Percentiles rank a stretch among this genome's conserved stretches.
Evolutionary conservation across 1,140 invertebrate genomes (phyloP).

Genomic region (Metopolophium dirhodum): DNA sequence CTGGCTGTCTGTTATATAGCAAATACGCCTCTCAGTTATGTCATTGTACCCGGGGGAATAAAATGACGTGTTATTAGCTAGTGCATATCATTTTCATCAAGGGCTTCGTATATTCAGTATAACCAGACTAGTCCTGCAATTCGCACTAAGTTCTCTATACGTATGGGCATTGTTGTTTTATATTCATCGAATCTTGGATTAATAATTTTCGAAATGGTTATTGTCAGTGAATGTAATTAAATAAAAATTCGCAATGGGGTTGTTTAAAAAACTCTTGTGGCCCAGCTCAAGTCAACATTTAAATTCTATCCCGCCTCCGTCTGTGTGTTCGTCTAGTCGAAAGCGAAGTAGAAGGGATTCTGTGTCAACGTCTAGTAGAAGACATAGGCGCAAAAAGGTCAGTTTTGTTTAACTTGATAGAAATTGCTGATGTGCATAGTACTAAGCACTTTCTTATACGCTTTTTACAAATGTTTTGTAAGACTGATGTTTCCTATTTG

Average conservation of each 20-base stretch:
- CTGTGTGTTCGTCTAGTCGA: conserved; percentile 31
- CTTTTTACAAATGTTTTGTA: background rate
- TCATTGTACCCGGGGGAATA: conserved; percentile 25
- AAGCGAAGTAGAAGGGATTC: conserved; percentile 36
- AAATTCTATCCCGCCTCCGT: background rate
- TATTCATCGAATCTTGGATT: background rate
- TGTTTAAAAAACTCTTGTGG: conserved; percentile 19
- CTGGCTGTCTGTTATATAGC: background rate
- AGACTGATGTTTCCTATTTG: background rate
- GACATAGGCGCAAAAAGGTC: conserved; percentile 51
- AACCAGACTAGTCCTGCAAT: background rate
- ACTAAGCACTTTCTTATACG: background rate
- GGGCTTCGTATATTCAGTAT: conserved; percentile 9
- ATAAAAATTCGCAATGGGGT: conserved; percentile 1
- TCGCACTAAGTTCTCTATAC: background rate
- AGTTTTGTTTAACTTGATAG: background rate
- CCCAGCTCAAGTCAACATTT: too few species aligned
- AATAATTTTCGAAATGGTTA: background rate
- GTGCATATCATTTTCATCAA: conserved; percentile 33
- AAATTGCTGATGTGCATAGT: background rate
- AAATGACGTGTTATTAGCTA: background rate
- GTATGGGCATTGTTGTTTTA: background rate
- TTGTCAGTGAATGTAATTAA: background rate
- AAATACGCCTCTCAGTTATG: conserved; percentile 51
- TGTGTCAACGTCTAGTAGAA: conserved; percentile 29